Evolutionary conservation across 2,888 invertebrate genomes (phyloP).

Genomic region (Pandemis corylana): DNA sequence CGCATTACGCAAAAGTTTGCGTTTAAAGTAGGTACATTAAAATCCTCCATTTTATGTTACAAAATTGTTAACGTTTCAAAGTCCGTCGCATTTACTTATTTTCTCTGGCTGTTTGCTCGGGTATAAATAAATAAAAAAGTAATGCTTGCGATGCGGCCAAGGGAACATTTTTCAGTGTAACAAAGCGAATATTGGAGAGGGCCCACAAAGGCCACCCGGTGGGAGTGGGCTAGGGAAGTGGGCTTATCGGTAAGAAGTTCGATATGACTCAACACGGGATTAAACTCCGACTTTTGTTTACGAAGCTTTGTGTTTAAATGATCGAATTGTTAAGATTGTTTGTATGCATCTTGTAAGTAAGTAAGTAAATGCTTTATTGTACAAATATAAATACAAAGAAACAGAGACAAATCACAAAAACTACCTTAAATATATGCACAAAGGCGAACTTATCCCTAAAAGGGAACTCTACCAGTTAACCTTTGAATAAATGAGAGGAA

Average conservation of each 20-base stretch:
- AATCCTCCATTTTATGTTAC: slow-evolving; percentile 1
- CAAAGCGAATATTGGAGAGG: slow-evolving; percentile 84
- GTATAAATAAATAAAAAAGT: slow-evolving; percentile 42
- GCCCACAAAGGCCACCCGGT: slow-evolving; percentile 78
- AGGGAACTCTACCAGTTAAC: too few relatives aligned
- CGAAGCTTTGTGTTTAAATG: not conserved
- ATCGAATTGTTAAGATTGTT: not conserved
- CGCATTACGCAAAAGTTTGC: not conserved
- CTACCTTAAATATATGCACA: too few relatives aligned
- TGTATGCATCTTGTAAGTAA: not conserved
- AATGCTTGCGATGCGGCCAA: slow-evolving; percentile 43
- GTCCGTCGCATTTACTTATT: slow-evolving; percentile 35
- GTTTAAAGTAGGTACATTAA: not conserved
- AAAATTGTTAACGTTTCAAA: slow-evolving; percentile 36
- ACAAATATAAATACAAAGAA: too few relatives aligned
- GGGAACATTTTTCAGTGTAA: slow-evolving; percentile 78
- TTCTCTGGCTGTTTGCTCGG: slow-evolving; percentile 34
- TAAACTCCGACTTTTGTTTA: not conserved
- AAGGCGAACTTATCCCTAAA: too few relatives aligned
- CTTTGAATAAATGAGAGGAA: too few relatives aligned
- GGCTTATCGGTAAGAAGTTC: slow-evolving; percentile 38
- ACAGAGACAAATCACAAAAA: too few relatives aligned
- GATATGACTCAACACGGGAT: slow-evolving; percentile 43
- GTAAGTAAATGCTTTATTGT: too few relatives aligned
- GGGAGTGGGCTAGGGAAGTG: slow-evolving; percentile 51